Conservation (phyloP, 2,113 vertebrate genomes). For the Sinocyclocheilus maitianheensis region DNA sequence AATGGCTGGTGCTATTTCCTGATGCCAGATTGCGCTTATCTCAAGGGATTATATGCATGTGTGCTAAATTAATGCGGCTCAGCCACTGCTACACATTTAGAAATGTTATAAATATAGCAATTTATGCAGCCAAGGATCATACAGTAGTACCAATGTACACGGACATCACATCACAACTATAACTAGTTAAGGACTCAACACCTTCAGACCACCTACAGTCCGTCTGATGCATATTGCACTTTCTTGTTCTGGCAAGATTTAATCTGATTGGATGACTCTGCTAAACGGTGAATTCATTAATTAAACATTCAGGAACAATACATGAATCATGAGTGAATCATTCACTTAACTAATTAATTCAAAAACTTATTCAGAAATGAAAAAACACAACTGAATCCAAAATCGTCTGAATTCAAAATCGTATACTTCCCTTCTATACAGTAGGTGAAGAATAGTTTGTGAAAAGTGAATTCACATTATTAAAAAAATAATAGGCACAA, state of each 20-base stretch:
- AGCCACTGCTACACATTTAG: not conserved
- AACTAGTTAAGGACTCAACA: not conserved
- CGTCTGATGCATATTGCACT: not conserved
- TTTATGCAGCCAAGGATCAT: slow-evolving; percentile 1
- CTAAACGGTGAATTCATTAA: not conserved
- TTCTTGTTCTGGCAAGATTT: not conserved
- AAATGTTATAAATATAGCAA: slow-evolving; percentile 5
- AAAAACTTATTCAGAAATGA: not conserved
- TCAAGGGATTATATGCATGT: slow-evolving; percentile 20
- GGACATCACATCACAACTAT: not conserved
- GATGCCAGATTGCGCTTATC: slow-evolving; percentile 15
- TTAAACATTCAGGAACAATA: not conserved
- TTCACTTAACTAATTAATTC: not conserved
- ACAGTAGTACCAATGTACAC: not conserved
- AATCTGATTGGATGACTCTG: not conserved
- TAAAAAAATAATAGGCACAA: not conserved
- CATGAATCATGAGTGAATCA: not conserved
- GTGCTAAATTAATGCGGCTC: slow-evolving; percentile 17
- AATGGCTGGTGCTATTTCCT: slow-evolving; percentile 29
- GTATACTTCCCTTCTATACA: not conserved
- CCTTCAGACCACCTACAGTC: not conserved
- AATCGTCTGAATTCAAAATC: not conserved
- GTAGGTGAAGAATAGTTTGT: not conserved
- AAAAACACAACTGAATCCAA: not conserved
- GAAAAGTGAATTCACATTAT: not conserved